phyloP scores from a whole-genome alignment of 2,888 invertebrate species.

The Lumbricus terrestris region DNA sequence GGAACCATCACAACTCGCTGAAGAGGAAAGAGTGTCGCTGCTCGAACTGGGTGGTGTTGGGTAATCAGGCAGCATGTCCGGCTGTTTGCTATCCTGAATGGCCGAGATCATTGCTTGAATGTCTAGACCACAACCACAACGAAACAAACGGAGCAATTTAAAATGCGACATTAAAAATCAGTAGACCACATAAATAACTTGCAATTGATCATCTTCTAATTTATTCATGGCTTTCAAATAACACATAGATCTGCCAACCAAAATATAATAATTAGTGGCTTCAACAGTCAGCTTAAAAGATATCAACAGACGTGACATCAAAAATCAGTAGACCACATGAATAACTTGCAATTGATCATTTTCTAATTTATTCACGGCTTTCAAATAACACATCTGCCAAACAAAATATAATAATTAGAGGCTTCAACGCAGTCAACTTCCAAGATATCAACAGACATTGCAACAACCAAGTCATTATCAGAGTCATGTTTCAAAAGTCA shows the following conservation, averaged over 20 bases:
- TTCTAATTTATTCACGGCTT: not conserved
- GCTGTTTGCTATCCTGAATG: not conserved
- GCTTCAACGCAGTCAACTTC: not conserved
- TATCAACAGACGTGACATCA: not conserved
- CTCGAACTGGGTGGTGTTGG: conserved; percentile 23
- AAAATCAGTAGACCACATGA: not conserved
- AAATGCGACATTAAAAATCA: not conserved
- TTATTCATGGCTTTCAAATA: not conserved
- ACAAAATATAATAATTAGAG: not conserved
- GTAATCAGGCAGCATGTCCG: not conserved
- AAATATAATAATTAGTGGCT: not conserved
- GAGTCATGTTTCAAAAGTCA: not conserved
- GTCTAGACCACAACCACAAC: not conserved
- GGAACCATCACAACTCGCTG: conserved; percentile 18
- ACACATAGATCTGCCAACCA: not conserved
- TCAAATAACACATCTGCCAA: not conserved
- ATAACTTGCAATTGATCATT: not conserved
- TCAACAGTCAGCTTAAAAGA: not conserved
- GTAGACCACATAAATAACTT: not conserved
- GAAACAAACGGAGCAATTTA: not conserved
- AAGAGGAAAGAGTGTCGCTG: not conserved
- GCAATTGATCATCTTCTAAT: not conserved
- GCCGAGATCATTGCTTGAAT: conserved; percentile 4
- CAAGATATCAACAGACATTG: not conserved
- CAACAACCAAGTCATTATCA: not conserved